Conservation (phyloP, 2,797 vertebrate species). For the Spinibarbus caldwelli region DNA sequence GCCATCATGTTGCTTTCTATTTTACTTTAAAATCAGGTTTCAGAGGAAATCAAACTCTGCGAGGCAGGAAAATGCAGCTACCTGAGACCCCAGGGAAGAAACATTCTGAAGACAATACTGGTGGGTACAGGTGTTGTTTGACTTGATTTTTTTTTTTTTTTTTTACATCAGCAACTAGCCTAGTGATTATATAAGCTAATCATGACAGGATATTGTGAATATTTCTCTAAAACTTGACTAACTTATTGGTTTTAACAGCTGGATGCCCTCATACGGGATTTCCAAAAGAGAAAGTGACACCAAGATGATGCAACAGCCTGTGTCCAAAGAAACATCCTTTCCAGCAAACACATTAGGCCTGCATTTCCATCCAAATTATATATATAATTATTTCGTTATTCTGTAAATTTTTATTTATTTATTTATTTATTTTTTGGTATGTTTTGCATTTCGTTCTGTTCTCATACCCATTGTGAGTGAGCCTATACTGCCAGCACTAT, state of each 20-base stretch:
- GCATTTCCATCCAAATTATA: background rate
- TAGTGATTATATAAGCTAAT: background rate
- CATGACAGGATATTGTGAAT: background rate
- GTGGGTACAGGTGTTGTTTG: slow-evolving; percentile 70
- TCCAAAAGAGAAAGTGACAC: slow-evolving; percentile 81
- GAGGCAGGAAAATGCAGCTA: slow-evolving; percentile 82
- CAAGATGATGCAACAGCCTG: background rate
- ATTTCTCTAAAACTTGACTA: background rate
- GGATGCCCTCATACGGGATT: slow-evolving; percentile 77
- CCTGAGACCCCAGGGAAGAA: slow-evolving; percentile 78
- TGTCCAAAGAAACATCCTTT: slow-evolving; percentile 29
- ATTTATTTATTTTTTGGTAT: slow-evolving; percentile 18
- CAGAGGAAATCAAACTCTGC: slow-evolving; percentile 84
- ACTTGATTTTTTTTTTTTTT: background rate
- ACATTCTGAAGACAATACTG: slow-evolving; percentile 77
- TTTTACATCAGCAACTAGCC: background rate
- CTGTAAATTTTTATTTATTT: too few species aligned
- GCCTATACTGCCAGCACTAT: background rate
- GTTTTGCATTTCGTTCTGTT: slow-evolving; percentile 3
- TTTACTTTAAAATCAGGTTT: slow-evolving; percentile 69
- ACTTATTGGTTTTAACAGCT: slow-evolving; percentile 68
- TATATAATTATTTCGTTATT: background rate
- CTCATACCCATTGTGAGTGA: background rate
- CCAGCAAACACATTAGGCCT: slow-evolving; percentile 7
- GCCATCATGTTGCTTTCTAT: background rate